These are phyloP conservation scores for Pseudomugil tenellus DNA, from an alignment of 2,797 vertebrate species.

Conservation along the genomic window DNA sequence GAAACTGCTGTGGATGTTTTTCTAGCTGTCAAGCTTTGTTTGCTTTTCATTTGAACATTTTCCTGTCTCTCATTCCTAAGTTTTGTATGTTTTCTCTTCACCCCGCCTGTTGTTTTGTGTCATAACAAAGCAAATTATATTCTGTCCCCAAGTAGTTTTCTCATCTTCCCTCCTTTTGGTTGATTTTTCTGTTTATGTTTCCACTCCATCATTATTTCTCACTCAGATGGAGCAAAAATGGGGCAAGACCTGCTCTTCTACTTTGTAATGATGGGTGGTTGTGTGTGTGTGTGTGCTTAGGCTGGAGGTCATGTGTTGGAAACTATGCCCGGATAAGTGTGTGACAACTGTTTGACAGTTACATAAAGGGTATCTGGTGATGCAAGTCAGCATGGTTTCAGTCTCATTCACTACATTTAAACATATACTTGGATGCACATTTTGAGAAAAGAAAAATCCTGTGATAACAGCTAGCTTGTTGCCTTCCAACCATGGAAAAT, in stretches of 20 bases:
- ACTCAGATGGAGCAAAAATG: constrained; percentile 31
- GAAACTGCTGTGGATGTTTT: constrained; percentile 79
- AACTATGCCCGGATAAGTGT: constrained; percentile 37
- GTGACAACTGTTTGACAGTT: constrained; percentile 15
- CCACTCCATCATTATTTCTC: constrained; percentile 56
- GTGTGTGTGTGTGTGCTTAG: constrained; percentile 17
- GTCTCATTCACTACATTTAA: constrained; percentile 25
- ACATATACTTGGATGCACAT: constrained; percentile 28
- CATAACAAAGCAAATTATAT: constrained; percentile 80
- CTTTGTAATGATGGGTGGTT: constrained; percentile 36
- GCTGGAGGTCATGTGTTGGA: constrained; percentile 26
- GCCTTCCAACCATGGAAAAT: constrained; percentile 55
- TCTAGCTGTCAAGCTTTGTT: constrained; percentile 81
- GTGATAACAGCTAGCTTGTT: constrained; percentile 64
- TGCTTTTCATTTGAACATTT: constrained; percentile 82
- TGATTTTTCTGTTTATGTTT: constrained; percentile 70
- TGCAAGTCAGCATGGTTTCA: constrained; percentile 19
- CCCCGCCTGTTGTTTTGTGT: constrained; percentile 82
- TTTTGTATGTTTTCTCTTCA: constrained; percentile 80
- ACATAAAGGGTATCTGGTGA: constrained; percentile 15
- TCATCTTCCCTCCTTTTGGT: constrained; percentile 64
- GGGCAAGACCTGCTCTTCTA: constrained; percentile 49
- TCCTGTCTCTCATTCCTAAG: constrained; percentile 79
- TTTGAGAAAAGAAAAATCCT: constrained; percentile 25
- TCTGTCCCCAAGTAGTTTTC: constrained; percentile 62